phyloP scores from a whole-genome alignment of 1,140 invertebrate species.

The Drosophila punjabiensis region DNA sequence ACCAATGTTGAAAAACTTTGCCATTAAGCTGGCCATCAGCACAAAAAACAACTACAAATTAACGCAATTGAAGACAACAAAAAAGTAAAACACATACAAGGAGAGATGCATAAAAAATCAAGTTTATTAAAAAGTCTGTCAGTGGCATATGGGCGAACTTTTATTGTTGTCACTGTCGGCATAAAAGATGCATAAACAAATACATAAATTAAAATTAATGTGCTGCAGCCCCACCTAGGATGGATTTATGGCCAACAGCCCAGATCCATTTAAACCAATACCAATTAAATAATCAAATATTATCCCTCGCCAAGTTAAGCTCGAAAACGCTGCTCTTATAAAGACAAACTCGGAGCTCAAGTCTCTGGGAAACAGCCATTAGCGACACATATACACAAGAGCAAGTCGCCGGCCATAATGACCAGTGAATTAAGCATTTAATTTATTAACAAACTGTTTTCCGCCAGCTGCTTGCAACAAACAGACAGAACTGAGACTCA shows the following conservation, averaged over 20 bases:
- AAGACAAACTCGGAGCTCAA: constrained; percentile 1
- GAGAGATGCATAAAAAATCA: constrained; percentile 33
- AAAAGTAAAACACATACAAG: neutral
- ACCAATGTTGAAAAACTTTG: constrained; percentile 76
- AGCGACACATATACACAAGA: constrained; percentile 39
- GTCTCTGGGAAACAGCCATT: constrained; percentile 42
- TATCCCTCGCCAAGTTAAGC: constrained; percentile 21
- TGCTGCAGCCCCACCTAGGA: constrained; percentile 1
- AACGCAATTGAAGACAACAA: constrained; percentile 29
- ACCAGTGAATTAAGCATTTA: constrained; percentile 79
- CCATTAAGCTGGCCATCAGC: constrained; percentile 71
- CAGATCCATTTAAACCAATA: constrained; percentile 28
- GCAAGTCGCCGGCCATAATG: constrained; percentile 68
- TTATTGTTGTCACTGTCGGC: constrained; percentile 67
- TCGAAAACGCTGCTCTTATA: constrained; percentile 1
- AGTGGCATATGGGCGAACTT: constrained; percentile 66
- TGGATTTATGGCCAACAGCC: constrained; percentile 13
- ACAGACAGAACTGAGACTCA: constrained; percentile 25
- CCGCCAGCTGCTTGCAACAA: constrained; percentile 50
- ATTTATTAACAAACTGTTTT: constrained; percentile 78
- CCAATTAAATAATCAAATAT: constrained; percentile 51
- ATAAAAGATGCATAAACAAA: constrained; percentile 73
- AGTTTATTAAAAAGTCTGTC: constrained; percentile 80
- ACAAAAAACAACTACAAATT: constrained; percentile 55
- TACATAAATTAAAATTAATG: constrained; percentile 72